Base-by-base conservation (phyloP, 2,888 invertebrate species). In the Mesorhabditis sp. region DNA sequence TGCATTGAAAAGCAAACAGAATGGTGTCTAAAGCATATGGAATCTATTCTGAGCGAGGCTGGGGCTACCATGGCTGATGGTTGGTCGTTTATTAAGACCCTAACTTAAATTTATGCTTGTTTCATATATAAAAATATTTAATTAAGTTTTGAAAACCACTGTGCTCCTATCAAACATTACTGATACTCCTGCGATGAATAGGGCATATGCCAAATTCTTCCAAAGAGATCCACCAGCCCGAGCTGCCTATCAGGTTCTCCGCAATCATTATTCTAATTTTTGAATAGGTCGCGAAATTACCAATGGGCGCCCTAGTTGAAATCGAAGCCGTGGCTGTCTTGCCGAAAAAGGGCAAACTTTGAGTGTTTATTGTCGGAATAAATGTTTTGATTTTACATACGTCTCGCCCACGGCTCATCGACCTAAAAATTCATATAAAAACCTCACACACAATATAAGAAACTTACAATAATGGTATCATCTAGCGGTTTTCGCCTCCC, bases 31-130 rank as follows among this genome's bases (percentile, higher is more conserved):
- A 50, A n/a, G 58, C 58, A 50, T n/a, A 50, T 50, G 10, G 58
- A 50, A n/a, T 50, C 58, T 13, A 50, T 50, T 50, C 58, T 50
- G n/a, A 10, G n/a, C 58, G 58, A 50, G n/a, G 58, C n/a, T 50
- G 58, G 58, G n/a, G 58, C 58, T 50, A 50, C 58, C 2, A 50
- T 50, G 58, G 58, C 7, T 13, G n/a, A 50, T 50, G 58, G 58
- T 50, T 1, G 28, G 28, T 28, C 28, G 28, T 28, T 28, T 28
- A 28, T 28, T 28, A 28, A 28, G 28, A 28, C 28, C 28, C 28
- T 28, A 28, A 28, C 28, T 28, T 28, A 1, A 28, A 28, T 28
- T 28, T 28, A 28, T 28, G 28, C 28, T 28, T 28, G 1, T 2
- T 28, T 28, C 1, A 28, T 28, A 28, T 28, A 28, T 28, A 1